A percentile compares a stretch with the other conserved stretches of the same genome.
These are phyloP conservation scores for Caenorhabditis tropicalis DNA, from an alignment of 1,140 invertebrate species.

Conservation along the genomic window DNA sequence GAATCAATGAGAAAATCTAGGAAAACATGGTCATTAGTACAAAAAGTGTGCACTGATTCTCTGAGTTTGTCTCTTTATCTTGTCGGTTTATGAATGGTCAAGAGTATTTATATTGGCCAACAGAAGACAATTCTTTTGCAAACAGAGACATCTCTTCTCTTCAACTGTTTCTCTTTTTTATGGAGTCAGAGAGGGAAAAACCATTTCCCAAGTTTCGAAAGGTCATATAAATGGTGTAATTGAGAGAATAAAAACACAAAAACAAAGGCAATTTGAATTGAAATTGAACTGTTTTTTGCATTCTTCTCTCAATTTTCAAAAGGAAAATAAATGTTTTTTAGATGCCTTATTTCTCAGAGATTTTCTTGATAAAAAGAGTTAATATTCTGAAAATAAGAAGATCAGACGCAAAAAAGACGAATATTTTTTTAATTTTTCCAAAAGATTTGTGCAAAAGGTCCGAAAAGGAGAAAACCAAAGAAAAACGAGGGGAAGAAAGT, in stretches of 20 bases:
- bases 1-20: no score
- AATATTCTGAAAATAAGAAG: no score
- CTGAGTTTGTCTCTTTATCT: neutral
- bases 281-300: neutral
- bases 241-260: neutral
- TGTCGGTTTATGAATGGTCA: constrained; percentile 30
- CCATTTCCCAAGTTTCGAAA: neutral
- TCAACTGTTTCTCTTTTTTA: constrained; percentile 34
- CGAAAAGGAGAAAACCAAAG: neutral
- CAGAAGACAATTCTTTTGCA: neutral
- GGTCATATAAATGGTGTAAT: neutral
- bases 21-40: no score
- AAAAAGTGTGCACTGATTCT: no score
- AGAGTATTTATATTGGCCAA: neutral
- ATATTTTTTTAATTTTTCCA: neutral
- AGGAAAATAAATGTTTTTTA: no score
- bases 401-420: neutral
- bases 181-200: neutral
- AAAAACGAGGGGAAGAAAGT: neutral
- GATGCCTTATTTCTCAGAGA: no score
- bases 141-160: neutral
- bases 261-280: neutral
- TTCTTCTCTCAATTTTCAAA: neutral
- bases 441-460: neutral
- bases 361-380: no score